Percentiles rank a stretch among this genome's conserved stretches.
phyloP scores from a whole-genome alignment of 2,113 vertebrate genomes.

The Calypte anna region DNA sequence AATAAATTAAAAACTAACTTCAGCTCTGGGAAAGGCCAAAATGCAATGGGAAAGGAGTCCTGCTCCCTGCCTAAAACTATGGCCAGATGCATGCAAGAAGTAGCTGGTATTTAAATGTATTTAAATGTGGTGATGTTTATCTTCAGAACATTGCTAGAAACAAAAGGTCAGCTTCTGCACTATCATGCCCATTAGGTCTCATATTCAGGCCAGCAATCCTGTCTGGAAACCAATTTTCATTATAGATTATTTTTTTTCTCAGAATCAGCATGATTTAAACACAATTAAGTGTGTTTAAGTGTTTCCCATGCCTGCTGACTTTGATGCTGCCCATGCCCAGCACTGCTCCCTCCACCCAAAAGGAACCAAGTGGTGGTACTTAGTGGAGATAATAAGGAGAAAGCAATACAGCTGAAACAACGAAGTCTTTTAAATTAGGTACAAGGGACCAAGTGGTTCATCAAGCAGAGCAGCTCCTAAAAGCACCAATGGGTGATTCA shows the following conservation, averaged over 20 bases:
- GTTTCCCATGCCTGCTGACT: not conserved
- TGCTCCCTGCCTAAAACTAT: no score
- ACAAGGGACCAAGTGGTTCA: not conserved
- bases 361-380: not conserved
- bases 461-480: not conserved
- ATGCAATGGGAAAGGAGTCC: not conserved
- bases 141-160: not conserved
- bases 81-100: not conserved
- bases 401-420: not conserved
- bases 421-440: not conserved
- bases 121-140: not conserved
- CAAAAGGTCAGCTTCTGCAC: not conserved
- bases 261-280: rapidly evolving
- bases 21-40: not conserved
- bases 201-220: not conserved
- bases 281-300: not conserved
- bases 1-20: not conserved
- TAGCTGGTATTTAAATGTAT: not conserved
- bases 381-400: not conserved
- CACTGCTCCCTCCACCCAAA: not conserved
- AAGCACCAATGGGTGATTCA: not conserved
- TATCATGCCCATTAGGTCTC: not conserved
- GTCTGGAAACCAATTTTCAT: not conserved
- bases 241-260: not conserved
- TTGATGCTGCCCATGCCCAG: not conserved